Base-by-base conservation (phyloP, 2,113 vertebrate species). In the Ursus arctos region DNA sequence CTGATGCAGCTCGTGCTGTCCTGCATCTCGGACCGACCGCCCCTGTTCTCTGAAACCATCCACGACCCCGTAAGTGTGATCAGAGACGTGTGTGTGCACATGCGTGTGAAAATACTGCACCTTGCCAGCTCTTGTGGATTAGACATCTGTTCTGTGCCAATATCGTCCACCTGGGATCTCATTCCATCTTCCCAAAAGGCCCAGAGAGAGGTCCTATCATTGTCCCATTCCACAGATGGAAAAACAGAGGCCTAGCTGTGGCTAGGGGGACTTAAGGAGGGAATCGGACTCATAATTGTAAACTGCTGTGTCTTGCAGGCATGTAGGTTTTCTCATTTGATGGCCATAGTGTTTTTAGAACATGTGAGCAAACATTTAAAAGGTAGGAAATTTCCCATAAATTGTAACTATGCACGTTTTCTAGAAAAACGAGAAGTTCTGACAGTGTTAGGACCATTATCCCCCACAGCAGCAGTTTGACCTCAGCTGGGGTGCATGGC, bases 11-110 rank as follows among this genome's bases (percentile, higher is more conserved):
- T 99, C 1, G n/a, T 99, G 91, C 96, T 99, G 76, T 99, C 99
- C 98, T 99, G 99, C 91, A 98, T 99, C 63, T 99, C 99, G 0
- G 99, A 99, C 98, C 98, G 97, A 55, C 98, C 98, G 0, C 99
- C 99, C 0, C 98, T 99, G 86, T 99, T 99, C 98, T 99, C 99
- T 2, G 99, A 99, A 97, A 99, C 98, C 40, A 81, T 99, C 47
- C 99, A 99, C 26, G 99, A 99, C 95, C 91, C 97, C 6, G 99
- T 99, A 97, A 99, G 99, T 99, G 86, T 91, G 96, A 55, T 19
- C 72, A 12, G 18, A 43, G 63, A 33, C 15, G 7, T 57, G 49
- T 76, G 76, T 4, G 2, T 2, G 40, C 6, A 51, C 1, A 4
- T 43, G 36, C 74, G 40, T 4, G 4, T 5, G 57, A 9, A 26